Evolutionary conservation across 2,888 invertebrate genomes (phyloP).

Genomic region (Zonitis immaculata): DNA sequence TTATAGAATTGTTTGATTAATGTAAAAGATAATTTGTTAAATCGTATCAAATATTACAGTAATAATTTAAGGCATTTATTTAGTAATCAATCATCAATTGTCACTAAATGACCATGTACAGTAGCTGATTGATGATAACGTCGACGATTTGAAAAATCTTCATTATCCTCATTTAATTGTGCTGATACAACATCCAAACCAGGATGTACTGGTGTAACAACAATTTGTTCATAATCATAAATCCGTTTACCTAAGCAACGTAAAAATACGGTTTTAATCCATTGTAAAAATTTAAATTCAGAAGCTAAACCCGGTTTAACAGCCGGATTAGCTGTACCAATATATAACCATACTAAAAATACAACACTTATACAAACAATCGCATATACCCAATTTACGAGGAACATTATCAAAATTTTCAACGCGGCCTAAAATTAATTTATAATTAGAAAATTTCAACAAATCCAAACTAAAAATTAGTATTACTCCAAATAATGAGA

Average conservation of each 20-base stretch:
- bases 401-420: slow-evolving; percentile 84
- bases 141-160: slow-evolving; percentile 87
- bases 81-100: slow-evolving; percentile 49
- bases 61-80: slow-evolving; percentile 17
- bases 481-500: slow-evolving; percentile 81
- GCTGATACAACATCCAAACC: slow-evolving; percentile 76
- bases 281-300: slow-evolving; percentile 75
- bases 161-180: slow-evolving; percentile 90
- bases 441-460: slow-evolving; percentile 2
- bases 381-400: slow-evolving; percentile 92
- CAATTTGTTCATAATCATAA: slow-evolving; percentile 79
- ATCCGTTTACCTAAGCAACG: slow-evolving; percentile 73
- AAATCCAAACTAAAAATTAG: slow-evolving; percentile 5
- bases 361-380: slow-evolving; percentile 75
- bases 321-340: slow-evolving; percentile 92
- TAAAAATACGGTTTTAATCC: slow-evolving; percentile 68
- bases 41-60: slow-evolving; percentile 13
- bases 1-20: too few species aligned
- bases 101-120: slow-evolving; percentile 67
- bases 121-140: slow-evolving; percentile 90
- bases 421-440: slow-evolving; percentile 67
- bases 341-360: slow-evolving; percentile 87
- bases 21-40: neutral
- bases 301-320: slow-evolving; percentile 87
- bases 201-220: slow-evolving; percentile 77